These are phyloP conservation scores for Neoniphon sammara DNA, from an alignment of 2,797 vertebrate species.

Conservation along the genomic window DNA sequence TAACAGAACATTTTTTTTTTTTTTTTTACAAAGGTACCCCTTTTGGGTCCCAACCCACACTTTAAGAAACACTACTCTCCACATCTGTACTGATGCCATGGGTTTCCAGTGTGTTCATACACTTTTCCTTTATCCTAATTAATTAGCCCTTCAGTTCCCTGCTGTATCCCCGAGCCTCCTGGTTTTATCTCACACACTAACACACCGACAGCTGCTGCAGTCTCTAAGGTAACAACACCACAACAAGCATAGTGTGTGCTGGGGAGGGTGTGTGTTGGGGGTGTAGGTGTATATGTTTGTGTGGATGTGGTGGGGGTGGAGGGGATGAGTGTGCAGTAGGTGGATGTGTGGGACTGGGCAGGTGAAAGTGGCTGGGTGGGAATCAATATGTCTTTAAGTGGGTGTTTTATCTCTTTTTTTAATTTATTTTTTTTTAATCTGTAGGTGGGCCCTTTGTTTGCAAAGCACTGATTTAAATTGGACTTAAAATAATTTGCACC, in stretches of 20 bases:
- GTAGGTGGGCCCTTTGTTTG: too few species aligned
- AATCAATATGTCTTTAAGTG: too few species aligned
- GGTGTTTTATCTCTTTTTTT: too few species aligned
- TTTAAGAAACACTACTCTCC: constrained; percentile 28
- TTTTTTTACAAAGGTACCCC: neutral
- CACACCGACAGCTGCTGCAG: constrained; percentile 77
- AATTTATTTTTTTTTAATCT: too few species aligned
- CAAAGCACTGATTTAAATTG: too few species aligned
- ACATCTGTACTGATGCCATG: constrained; percentile 55
- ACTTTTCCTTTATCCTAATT: constrained; percentile 74
- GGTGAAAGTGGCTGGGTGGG: too few species aligned
- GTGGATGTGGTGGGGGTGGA: neutral
- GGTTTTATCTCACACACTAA: constrained; percentile 72
- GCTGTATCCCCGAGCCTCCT: constrained; percentile 68
- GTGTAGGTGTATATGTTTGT: neutral
- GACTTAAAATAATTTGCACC: too few species aligned
- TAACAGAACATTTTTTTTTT: neutral
- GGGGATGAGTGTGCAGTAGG: too few species aligned
- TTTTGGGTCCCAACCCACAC: constrained; percentile 10
- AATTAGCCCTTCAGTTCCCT: constrained; percentile 78
- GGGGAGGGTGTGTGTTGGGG: constrained; percentile 11
- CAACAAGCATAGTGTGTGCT: constrained; percentile 19
- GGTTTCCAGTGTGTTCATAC: constrained; percentile 47
- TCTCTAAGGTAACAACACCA: constrained; percentile 68
- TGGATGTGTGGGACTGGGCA: too few species aligned